phyloP scores from a whole-genome alignment of 2,113 vertebrate genomes.

The Sylvietta virens region DNA sequence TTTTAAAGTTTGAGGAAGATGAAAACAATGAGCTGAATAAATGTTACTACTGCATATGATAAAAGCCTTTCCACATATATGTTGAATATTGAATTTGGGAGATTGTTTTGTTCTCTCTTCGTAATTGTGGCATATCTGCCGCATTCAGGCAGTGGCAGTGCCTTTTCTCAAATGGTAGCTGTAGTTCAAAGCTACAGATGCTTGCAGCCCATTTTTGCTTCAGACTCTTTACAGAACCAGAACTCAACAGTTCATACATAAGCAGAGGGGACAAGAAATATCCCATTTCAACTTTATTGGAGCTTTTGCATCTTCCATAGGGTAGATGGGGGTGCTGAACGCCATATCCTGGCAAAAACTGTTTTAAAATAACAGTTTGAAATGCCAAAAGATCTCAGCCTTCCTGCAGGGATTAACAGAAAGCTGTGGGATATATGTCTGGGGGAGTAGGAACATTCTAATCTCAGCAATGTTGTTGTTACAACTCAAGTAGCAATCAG shows the following conservation, averaged over 20 bases:
- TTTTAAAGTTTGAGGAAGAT: not conserved
- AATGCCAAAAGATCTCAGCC: not conserved
- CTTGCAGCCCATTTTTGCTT: not conserved
- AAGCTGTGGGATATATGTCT: not conserved
- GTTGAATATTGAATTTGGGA: not conserved
- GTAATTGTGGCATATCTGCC: not conserved
- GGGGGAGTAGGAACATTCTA: not conserved
- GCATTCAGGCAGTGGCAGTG: not conserved
- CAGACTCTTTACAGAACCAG: not conserved
- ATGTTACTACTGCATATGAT: accelerated
- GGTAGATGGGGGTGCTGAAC: not conserved
- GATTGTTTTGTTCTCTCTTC: not conserved
- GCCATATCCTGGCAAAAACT: not conserved
- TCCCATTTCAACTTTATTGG: not conserved
- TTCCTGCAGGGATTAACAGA: not conserved
- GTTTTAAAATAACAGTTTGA: not conserved
- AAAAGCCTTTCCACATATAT: not conserved
- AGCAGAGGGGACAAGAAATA: not conserved
- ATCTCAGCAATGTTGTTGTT: not conserved
- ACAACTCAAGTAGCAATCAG: not conserved
- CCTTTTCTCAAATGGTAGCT: not conserved
- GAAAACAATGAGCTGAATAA: not conserved
- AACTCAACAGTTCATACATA: not conserved
- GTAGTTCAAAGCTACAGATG: not conserved
- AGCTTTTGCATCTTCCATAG: not conserved